phyloP scores from a whole-genome alignment of 2,797 vertebrate genomes.

The Paratrypauchen microcephalus region DNA sequence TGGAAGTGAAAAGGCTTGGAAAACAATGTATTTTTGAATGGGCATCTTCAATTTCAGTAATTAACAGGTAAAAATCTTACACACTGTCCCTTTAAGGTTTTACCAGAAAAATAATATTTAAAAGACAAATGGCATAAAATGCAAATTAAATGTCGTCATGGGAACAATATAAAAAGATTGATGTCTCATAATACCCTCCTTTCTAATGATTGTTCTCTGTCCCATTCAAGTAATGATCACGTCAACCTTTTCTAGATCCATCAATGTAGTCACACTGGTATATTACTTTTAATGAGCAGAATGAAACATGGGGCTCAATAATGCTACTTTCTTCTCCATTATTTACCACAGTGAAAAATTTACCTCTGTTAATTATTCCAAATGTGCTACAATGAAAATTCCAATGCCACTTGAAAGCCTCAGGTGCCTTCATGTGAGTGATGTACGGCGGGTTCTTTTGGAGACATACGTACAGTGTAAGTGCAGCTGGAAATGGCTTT shows the following conservation, averaged over 20 bases:
- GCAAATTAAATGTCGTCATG: not conserved
- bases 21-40: too few relatives aligned
- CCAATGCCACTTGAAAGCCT: conserved; percentile 47
- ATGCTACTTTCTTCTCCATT: conserved; percentile 57
- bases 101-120: too few relatives aligned
- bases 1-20: too few relatives aligned
- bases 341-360: conserved; percentile 72
- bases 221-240: conserved; percentile 65
- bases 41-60: too few relatives aligned
- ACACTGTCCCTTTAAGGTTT: too few relatives aligned
- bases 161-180: not conserved
- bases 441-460: conserved; percentile 40
- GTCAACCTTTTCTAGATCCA: conserved; percentile 62
- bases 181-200: conserved; percentile 17
- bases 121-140: too few relatives aligned
- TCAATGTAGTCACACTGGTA: conserved; percentile 50
- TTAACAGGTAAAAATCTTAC: too few relatives aligned
- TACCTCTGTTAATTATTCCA: conserved; percentile 69
- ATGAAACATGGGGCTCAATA: conserved; percentile 65
- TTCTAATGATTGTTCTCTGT: conserved; percentile 60
- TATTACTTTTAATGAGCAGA: conserved; percentile 58
- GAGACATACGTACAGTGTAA: conserved; percentile 9
- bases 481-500: conserved; percentile 35
- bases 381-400: conserved; percentile 66
- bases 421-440: conserved; percentile 36